A percentile compares a stretch with the other conserved stretches of the same genome.
Conservation (phyloP, 2,113 vertebrate species). For the Acrocephalus kingi region DNA sequence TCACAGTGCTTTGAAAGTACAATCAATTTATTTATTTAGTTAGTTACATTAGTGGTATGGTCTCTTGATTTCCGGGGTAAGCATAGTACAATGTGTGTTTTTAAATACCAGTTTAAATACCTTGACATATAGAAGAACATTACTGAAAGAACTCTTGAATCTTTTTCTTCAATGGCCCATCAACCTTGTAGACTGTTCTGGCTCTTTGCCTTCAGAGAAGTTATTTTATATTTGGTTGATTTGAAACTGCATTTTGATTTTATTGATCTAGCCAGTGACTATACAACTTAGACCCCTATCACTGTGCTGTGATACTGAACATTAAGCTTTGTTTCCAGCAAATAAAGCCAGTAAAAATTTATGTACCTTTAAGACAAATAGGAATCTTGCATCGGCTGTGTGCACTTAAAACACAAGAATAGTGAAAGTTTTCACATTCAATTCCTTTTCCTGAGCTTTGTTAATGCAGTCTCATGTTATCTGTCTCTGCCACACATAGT, state of each 20-base stretch:
- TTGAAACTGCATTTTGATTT: slow-evolving; percentile 46
- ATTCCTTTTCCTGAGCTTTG: neutral
- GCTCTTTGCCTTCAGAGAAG: slow-evolving; percentile 50
- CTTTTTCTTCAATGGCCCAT: neutral
- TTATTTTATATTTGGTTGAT: slow-evolving; percentile 53
- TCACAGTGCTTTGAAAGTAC: neutral
- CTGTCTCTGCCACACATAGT: neutral
- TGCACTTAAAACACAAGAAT: neutral
- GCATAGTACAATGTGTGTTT: neutral
- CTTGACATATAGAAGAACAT: neutral
- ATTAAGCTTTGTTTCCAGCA: neutral
- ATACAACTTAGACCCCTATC: slow-evolving; percentile 8
- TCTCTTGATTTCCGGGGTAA: slow-evolving; percentile 25
- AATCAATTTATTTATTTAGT: neutral
- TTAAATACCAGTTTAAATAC: slow-evolving; percentile 7
- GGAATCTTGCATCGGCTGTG: slow-evolving; percentile 13
- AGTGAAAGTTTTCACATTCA: neutral
- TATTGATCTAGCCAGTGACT: slow-evolving; percentile 21
- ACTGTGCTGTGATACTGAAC: slow-evolving; percentile 4
- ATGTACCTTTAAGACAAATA: slow-evolving; percentile 43
- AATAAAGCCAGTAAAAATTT: slow-evolving; percentile 62
- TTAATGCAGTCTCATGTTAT: neutral
- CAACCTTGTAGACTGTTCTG: slow-evolving; percentile 11
- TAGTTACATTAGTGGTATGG: neutral
- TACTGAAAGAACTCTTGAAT: neutral